Evolutionary conservation across 2,888 invertebrate species (phyloP).

Genomic region (Automeris io): DNA sequence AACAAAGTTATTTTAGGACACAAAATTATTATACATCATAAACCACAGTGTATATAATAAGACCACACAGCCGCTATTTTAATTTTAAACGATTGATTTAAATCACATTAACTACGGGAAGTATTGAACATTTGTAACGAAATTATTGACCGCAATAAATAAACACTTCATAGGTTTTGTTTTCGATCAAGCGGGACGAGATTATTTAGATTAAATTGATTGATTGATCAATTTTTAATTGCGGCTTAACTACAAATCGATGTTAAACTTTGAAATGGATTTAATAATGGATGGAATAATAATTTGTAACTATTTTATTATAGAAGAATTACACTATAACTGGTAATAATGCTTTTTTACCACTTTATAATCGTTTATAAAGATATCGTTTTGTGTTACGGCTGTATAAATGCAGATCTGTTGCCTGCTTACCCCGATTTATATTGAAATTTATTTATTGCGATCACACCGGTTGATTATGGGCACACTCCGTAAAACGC

Average conservation of each 20-base stretch:
- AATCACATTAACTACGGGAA: slow-evolving; percentile 30
- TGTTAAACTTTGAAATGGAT: too few species aligned
- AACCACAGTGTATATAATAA: slow-evolving; percentile 23
- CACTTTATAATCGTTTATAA: too few species aligned
- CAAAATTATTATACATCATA: neutral
- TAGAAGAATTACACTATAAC: too few species aligned
- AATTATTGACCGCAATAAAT: slow-evolving; percentile 53
- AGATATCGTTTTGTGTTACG: too few species aligned
- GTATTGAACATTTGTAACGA: slow-evolving; percentile 36
- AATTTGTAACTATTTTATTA: too few species aligned
- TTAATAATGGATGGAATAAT: too few species aligned
- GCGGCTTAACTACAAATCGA: too few species aligned
- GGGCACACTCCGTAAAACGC: slow-evolving; percentile 21
- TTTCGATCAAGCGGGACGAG: too few species aligned
- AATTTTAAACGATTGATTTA: slow-evolving; percentile 16
- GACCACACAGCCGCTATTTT: slow-evolving; percentile 56
- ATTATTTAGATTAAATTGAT: too few species aligned
- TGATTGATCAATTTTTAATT: too few species aligned
- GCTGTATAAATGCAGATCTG: too few species aligned
- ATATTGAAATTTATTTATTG: slow-evolving; percentile 34
- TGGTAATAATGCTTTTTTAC: too few species aligned
- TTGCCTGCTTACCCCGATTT: neutral
- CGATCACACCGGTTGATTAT: slow-evolving; percentile 23
- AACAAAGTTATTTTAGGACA: slow-evolving; percentile 12
- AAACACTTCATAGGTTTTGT: slow-evolving; percentile 24